Percentiles rank a stretch among this genome's conserved stretches.
phyloP scores from a whole-genome alignment of 2,888 invertebrate species.

The Pyrrhia umbra region DNA sequence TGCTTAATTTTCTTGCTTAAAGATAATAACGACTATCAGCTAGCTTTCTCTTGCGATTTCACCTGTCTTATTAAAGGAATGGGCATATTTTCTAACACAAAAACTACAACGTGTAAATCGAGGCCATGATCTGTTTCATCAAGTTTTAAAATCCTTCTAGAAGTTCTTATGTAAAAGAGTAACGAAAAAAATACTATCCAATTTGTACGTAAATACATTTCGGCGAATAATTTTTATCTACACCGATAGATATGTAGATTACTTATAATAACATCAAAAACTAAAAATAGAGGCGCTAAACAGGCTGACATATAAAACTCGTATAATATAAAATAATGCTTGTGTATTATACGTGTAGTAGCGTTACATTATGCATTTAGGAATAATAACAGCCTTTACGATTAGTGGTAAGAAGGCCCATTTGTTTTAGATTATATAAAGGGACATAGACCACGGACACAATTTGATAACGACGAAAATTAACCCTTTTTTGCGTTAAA shows the following conservation, averaged over 20 bases:
- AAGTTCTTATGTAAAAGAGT: too few species aligned
- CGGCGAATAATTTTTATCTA: too few species aligned
- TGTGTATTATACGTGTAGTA: conserved; percentile 84
- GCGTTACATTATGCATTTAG: conserved; percentile 87
- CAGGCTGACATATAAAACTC: conserved; percentile 81
- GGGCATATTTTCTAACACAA: too few species aligned
- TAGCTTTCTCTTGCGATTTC: too few species aligned
- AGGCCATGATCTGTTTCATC: too few species aligned
- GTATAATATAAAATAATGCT: conserved; percentile 85
- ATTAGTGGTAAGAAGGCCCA: conserved; percentile 77
- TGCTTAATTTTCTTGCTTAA: too few species aligned
- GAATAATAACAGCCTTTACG: conserved; percentile 81
- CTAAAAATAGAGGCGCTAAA: conserved; percentile 26
- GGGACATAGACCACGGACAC: conserved; percentile 53
- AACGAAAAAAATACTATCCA: too few species aligned
- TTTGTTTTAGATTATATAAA: conserved; percentile 65
- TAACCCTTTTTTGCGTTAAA: not conserved
- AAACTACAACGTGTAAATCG: too few species aligned
- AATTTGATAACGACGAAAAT: not conserved
- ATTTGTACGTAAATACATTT: too few species aligned
- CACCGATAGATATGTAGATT: not conserved
- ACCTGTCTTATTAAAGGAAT: too few species aligned
- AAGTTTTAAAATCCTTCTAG: too few species aligned
- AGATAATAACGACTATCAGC: too few species aligned
- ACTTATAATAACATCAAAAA: conserved; percentile 25